Evolutionary conservation across 1,140 invertebrate genomes (phyloP), one percentile per base, ranked within the genome.

Genomic region (Hycleus phaleratus): DNA sequence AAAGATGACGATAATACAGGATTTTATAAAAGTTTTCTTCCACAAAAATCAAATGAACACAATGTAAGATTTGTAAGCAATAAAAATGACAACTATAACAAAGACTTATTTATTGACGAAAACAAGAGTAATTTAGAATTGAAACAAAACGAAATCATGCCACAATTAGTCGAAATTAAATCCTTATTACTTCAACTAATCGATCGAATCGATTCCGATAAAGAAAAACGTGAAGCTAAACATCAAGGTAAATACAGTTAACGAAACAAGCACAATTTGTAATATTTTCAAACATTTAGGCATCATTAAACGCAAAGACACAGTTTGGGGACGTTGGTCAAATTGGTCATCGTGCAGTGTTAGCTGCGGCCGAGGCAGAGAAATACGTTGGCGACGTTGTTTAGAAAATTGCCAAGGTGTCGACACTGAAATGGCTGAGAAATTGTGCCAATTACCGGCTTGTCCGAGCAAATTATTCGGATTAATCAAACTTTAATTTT

Each of bases 271-370:
- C 7, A 32, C 4, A 32, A 32, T 32, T 32, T 32, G 7, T 32
- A 5, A 32, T 32, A 32, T 32, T 32, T 32, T 7, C 32, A 32
- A 18, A 32, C 7, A 32, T 32, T 32, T 32, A 32, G 32, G 4
- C 4, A 7, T 5, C 7, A 5, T 6, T 4, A 25, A 25, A 38
- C 12, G 26, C 8, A 11, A 25, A 26, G n/a, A 26, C 24, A 48
- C 9, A 48, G 12, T 26, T 48, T 82, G 79, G 79, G 74, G 75
- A 49, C 73, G 78, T 57, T 82, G 80, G 81, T 81, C 76, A 42
- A 72, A 78, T 53, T 82, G 80, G 75, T 79, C 79, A 45, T 67
- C 76, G 25, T 83, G 81, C 65, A 82, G 79, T 54, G 80, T 81
- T 26, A 79, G 75, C 44, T 83, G 81, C 53, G 81, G 81, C 9